Conservation (phyloP, 2,888 invertebrate genomes). For the Diarsia brunnea region DNA sequence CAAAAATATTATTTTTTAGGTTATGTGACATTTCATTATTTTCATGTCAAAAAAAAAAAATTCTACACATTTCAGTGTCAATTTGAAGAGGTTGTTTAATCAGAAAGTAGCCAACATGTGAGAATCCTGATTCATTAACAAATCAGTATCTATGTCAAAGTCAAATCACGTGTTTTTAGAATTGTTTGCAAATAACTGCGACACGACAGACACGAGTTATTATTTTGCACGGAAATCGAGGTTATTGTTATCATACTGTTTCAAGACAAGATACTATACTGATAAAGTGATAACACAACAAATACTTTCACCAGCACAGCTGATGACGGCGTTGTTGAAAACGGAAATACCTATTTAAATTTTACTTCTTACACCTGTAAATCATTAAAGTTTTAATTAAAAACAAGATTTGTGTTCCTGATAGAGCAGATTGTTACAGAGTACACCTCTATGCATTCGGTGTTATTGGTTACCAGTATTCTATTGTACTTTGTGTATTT, state of each 20-base stretch:
- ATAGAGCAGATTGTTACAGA: not conserved
- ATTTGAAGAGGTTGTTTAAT: not conserved
- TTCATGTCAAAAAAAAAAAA: not conserved
- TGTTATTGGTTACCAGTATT: too few species aligned
- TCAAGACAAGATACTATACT: not conserved
- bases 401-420: not conserved
- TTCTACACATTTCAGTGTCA: not conserved
- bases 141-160: conserved; percentile 1
- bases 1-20: conserved; percentile 34
- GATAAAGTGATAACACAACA: not conserved
- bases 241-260: not conserved
- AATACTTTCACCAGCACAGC: not conserved
- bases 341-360: too few species aligned
- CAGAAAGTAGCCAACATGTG: not conserved
- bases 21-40: conserved; percentile 16
- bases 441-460: not conserved
- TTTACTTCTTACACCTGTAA: not conserved
- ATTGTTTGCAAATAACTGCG: not conserved
- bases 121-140: not conserved
- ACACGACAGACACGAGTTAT: not conserved
- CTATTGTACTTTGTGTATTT: too few species aligned
- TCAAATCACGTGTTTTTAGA: conserved; percentile 16
- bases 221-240: not conserved
- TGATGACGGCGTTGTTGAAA: not conserved
- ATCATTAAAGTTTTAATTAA: not conserved